Conservation (phyloP, 2,888 invertebrate species). For the Lacanobia oleracea region DNA sequence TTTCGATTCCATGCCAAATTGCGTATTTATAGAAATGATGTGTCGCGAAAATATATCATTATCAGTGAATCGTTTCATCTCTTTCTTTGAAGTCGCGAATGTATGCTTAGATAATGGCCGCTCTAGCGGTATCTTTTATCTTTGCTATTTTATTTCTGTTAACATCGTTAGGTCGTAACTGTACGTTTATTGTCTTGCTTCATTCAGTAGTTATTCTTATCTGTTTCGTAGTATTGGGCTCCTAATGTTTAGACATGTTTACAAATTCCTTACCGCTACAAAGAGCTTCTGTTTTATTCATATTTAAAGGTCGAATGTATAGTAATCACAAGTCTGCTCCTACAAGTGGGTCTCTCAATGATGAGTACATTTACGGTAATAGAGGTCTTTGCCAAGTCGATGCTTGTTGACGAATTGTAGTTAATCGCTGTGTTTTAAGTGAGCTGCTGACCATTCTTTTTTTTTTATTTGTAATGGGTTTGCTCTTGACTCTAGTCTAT, state of each 20-base stretch:
- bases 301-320: conserved; percentile 3
- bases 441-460: rapidly evolving
- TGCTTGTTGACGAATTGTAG: neutral
- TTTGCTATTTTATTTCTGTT: conserved; percentile 36
- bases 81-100: conserved; percentile 53
- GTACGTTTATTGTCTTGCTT: conserved; percentile 20
- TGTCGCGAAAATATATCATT: conserved; percentile 57
- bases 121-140: conserved; percentile 40
- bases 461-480: too few species aligned
- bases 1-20: conserved; percentile 69
- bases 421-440: neutral
- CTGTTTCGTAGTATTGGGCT: conserved; percentile 9
- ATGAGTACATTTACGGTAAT: neutral
- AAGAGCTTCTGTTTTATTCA: neutral
- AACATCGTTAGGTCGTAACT: conserved; percentile 14
- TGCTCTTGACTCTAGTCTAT: too few species aligned
- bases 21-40: conserved; percentile 62
- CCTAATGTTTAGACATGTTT: conserved; percentile 25
- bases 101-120: conserved; percentile 22
- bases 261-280: conserved; percentile 21
- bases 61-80: conserved; percentile 53
- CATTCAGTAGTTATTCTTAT: conserved; percentile 47
- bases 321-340: neutral
- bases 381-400: neutral
- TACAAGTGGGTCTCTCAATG: neutral